These are phyloP conservation scores for Toxotes jaculatrix DNA, from an alignment of 2,113 vertebrate genomes.

Conservation along the genomic window DNA sequence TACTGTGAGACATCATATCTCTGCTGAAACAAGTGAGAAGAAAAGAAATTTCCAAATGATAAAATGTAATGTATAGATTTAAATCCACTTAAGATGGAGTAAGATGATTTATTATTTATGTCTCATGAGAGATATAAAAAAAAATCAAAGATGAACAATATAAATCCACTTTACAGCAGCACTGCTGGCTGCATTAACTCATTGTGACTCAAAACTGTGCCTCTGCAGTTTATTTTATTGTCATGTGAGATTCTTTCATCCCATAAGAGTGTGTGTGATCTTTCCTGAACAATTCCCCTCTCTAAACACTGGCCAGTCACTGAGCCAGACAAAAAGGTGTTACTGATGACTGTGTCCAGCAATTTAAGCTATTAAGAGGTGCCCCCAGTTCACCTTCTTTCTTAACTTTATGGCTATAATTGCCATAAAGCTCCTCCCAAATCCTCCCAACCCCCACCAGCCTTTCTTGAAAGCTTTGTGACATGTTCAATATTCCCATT, in stretches of 20 bases:
- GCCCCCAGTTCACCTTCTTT: conserved; percentile 78
- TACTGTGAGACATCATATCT: not conserved
- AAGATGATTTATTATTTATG: not conserved
- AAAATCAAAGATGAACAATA: not conserved
- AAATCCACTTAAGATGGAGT: not conserved
- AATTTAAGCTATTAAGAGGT: conserved; percentile 76
- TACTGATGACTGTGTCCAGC: conserved; percentile 77
- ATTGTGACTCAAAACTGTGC: conserved; percentile 19
- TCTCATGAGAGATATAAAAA: not conserved
- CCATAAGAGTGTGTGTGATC: conserved; percentile 58
- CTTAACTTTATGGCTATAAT: conserved; percentile 80
- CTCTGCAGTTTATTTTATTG: conserved; percentile 62
- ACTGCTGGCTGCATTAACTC: not conserved
- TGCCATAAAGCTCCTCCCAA: conserved; percentile 73
- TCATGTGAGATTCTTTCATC: conserved; percentile 68
- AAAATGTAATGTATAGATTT: not conserved
- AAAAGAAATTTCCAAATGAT: not conserved
- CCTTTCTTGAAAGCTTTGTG: conserved; percentile 59
- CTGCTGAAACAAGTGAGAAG: not conserved
- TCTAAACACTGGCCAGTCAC: conserved; percentile 57
- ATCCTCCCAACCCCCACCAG: conserved; percentile 54
- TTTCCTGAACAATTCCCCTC: conserved; percentile 56
- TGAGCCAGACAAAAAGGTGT: conserved; percentile 81
- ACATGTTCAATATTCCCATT: conserved; percentile 71
- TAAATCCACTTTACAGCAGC: not conserved